These are phyloP conservation scores for Casuarius casuarius DNA, from an alignment of 2,113 vertebrate species.

Conservation along the genomic window DNA sequence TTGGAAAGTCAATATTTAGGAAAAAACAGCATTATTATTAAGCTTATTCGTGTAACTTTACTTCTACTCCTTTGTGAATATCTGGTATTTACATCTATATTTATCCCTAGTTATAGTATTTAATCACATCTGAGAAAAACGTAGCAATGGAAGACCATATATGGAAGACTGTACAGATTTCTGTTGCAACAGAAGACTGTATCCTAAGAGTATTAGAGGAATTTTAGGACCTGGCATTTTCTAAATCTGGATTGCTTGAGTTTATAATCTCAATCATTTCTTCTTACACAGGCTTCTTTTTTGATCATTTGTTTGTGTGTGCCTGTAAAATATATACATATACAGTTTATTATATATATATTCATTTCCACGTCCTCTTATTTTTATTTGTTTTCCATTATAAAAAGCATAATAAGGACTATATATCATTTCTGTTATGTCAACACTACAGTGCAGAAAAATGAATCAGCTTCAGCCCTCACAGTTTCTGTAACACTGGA, in stretches of 20 bases:
- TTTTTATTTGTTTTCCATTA: constrained; percentile 37
- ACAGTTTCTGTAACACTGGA: background rate
- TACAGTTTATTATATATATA: constrained; percentile 22
- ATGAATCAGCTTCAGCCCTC: constrained; percentile 43
- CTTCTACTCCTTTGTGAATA: background rate
- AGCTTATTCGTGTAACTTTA: background rate
- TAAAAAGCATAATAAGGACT: background rate
- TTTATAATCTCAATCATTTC: background rate
- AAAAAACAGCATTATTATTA: background rate
- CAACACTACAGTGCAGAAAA: constrained; percentile 1
- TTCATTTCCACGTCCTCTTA: constrained; percentile 1
- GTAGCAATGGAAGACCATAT: background rate
- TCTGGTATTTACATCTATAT: background rate
- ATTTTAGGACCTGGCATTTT: background rate
- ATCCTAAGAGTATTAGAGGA: background rate
- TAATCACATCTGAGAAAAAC: constrained; percentile 6
- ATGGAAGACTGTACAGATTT: background rate
- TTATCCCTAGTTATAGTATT: background rate
- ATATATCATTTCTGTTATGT: constrained; percentile 31
- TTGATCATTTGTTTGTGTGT: constrained; percentile 6
- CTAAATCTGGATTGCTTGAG: constrained; percentile 1
- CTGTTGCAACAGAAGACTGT: background rate
- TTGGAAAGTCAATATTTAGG: constrained; percentile 10
- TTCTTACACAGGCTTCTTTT: constrained; percentile 28
- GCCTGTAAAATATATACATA: background rate